Percentiles rank a stretch among this genome's conserved stretches.
These are phyloP conservation scores for Polypedilum vanderplanki DNA, from an alignment of 1,140 invertebrate genomes.

Conservation along the genomic window DNA sequence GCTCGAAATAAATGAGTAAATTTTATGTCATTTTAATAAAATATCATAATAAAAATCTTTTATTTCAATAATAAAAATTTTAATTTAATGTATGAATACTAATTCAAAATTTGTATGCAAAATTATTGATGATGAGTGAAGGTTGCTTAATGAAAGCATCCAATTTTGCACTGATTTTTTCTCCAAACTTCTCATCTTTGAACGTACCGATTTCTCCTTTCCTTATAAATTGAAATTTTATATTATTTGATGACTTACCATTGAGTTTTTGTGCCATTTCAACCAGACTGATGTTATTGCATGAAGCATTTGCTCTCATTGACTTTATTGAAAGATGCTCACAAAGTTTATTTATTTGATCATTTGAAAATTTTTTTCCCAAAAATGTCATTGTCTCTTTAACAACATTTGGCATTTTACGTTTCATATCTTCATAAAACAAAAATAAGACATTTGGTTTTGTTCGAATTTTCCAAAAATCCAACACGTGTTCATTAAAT, in stretches of 20 bases:
- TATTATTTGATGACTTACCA: too few species aligned
- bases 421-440: conserved; percentile 74
- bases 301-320: conserved; percentile 51
- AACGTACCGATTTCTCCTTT: conserved; percentile 73
- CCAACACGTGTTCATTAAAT: conserved; percentile 57
- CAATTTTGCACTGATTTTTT: conserved; percentile 56
- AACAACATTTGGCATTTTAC: conserved; percentile 53
- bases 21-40: too few species aligned
- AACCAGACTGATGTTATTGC: background rate
- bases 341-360: conserved; percentile 54
- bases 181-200: conserved; percentile 62
- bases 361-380: conserved; percentile 54
- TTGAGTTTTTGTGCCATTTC: background rate
- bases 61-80: too few species aligned
- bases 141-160: conserved; percentile 48
- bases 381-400: conserved; percentile 64
- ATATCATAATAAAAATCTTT: too few species aligned
- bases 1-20: too few species aligned
- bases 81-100: too few species aligned
- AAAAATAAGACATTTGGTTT: conserved; percentile 67
- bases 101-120: too few species aligned
- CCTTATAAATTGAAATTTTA: conserved; percentile 54
- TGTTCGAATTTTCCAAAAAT: conserved; percentile 58
- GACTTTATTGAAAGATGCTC: conserved; percentile 65
- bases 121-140: background rate